phyloP scores from a whole-genome alignment of 2,113 vertebrate species.

The Tylochromis polylepis region DNA sequence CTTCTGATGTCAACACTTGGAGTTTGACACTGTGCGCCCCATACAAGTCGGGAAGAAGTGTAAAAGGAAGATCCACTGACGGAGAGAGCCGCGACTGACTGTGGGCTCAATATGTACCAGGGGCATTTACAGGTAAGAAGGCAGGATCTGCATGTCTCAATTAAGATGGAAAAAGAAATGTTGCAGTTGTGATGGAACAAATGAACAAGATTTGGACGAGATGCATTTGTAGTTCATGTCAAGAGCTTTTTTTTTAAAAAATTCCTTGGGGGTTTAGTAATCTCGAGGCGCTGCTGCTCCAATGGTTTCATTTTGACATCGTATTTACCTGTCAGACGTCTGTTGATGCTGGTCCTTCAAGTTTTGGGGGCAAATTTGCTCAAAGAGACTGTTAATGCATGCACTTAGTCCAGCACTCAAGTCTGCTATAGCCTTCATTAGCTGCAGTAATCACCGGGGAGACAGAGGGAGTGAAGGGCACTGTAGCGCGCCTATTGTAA shows the following conservation, averaged over 20 bases:
- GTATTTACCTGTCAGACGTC: neutral
- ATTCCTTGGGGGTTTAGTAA: neutral
- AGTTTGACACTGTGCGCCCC: neutral
- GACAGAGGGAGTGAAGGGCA: neutral
- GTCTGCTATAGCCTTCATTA: neutral
- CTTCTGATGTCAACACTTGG: constrained; percentile 23
- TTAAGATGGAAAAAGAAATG: neutral
- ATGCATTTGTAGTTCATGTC: constrained; percentile 2
- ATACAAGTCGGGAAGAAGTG: constrained; percentile 50
- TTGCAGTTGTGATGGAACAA: neutral
- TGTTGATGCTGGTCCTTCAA: neutral
- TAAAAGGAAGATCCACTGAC: constrained; percentile 22
- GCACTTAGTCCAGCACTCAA: neutral
- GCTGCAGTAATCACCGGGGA: neutral
- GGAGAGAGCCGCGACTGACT: constrained; percentile 50
- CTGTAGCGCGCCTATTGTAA: neutral
- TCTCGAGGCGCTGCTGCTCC: neutral
- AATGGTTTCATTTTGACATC: neutral
- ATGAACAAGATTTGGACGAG: neutral
- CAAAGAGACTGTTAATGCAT: neutral
- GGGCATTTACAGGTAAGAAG: constrained; percentile 78
- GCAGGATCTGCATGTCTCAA: neutral
- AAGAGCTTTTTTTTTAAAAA: constrained; percentile 17
- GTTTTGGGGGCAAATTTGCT: neutral
- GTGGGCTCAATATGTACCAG: constrained; percentile 80